These are phyloP conservation scores for Gobionotothen gibberifrons DNA, from an alignment of 2,797 vertebrate genomes.

Conservation along the genomic window DNA sequence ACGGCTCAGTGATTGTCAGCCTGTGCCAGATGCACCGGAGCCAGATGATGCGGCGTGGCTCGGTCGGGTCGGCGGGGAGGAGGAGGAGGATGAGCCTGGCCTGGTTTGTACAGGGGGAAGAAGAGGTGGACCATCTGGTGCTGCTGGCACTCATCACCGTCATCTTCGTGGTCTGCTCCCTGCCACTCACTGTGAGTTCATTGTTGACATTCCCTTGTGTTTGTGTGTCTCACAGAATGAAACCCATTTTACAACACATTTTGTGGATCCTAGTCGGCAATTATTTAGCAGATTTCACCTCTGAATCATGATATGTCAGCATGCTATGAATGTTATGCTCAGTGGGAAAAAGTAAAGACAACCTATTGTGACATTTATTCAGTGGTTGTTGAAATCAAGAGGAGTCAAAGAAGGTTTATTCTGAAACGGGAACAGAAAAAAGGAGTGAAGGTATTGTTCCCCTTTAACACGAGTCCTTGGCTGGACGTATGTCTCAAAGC, in stretches of 20 bases:
- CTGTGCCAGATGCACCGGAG: slow-evolving; percentile 90
- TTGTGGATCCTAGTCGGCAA: not conserved
- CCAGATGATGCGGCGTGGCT: slow-evolving; percentile 83
- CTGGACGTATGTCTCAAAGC: not conserved
- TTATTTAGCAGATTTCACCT: not conserved
- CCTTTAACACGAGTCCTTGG: not conserved
- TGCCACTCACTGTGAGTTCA: slow-evolving; percentile 90
- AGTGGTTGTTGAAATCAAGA: not conserved
- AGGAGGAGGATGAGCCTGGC: slow-evolving; percentile 78
- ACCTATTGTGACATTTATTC: slow-evolving; percentile 13
- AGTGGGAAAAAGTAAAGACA: not conserved
- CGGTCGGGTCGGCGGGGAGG: slow-evolving; percentile 68
- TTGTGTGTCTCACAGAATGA: not conserved
- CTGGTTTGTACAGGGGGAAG: slow-evolving; percentile 85
- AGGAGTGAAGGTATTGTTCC: not conserved
- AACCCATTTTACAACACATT: not conserved
- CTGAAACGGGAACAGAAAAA: not conserved
- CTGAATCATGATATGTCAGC: not conserved
- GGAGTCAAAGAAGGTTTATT: not conserved
- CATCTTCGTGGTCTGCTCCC: slow-evolving; percentile 90
- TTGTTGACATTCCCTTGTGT: slow-evolving; percentile 8
- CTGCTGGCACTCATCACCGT: slow-evolving; percentile 89
- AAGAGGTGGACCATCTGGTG: slow-evolving; percentile 90
- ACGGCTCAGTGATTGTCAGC: slow-evolving; percentile 89
- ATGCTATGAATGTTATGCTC: not conserved